phyloP scores from a whole-genome alignment of 2,797 vertebrate genomes.

The Lemur catta region DNA sequence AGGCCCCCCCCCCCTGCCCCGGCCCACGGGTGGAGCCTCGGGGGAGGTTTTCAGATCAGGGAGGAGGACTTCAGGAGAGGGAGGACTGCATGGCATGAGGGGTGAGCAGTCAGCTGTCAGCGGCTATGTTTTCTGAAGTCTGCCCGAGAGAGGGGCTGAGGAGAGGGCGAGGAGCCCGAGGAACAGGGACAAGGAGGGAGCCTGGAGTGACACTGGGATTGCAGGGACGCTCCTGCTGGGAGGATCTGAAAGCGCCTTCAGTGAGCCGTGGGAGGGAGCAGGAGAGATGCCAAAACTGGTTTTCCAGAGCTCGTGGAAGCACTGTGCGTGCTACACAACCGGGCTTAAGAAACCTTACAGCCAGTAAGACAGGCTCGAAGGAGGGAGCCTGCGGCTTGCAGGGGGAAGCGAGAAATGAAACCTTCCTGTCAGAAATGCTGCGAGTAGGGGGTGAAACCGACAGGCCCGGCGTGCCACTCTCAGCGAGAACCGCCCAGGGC shows the following conservation, averaged over 20 bases:
- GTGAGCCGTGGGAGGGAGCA: background rate
- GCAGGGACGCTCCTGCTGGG: background rate
- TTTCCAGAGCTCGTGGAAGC: background rate
- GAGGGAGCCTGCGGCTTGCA: background rate
- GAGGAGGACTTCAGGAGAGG: background rate
- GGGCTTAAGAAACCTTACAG: background rate
- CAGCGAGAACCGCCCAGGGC: background rate
- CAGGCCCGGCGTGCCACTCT: background rate
- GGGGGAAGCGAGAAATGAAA: constrained; percentile 14
- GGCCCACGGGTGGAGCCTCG: background rate
- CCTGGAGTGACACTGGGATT: background rate
- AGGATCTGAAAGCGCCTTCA: background rate
- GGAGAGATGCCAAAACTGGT: background rate
- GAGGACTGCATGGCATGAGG: accelerated
- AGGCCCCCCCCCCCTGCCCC: accelerated
- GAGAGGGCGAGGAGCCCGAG: background rate
- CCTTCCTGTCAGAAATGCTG: background rate
- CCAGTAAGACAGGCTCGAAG: background rate
- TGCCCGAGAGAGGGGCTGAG: background rate
- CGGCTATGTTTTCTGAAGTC: background rate
- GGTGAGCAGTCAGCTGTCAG: background rate
- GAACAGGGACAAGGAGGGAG: background rate
- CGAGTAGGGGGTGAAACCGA: background rate
- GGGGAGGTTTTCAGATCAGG: background rate
- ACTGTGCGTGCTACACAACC: accelerated